Base-by-base conservation (phyloP, 2,888 invertebrate genomes). In the Phrixothrix hirtus region DNA sequence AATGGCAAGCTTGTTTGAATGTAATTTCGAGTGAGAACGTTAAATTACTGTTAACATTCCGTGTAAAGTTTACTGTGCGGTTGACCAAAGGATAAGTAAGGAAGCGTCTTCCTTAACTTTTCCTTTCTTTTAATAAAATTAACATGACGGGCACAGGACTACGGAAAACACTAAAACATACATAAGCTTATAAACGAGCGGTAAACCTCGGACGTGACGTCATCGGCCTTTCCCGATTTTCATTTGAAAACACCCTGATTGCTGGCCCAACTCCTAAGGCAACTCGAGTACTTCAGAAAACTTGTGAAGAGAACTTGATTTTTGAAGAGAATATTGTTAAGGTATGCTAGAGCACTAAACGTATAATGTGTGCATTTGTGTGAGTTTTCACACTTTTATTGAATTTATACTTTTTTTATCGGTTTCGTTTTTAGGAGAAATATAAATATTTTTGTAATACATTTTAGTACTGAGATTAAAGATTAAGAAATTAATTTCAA, bases 131-230 rank as follows among this genome's bases (percentile, higher is more conserved):
- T 38, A 25, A 12, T 12, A 16, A 39, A 31, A 47, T 47, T 47
- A 47, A 47, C 47, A 38, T 47, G 47, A 47, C 31, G 25, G 12
- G 32, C n/a, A 26, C 27, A 38, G 38, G 39, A 13, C 31, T 13
- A 29, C 32, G 37, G 34, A 48, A 43, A 31, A 16, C 25, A 5
- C 3, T 41, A 39, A 39, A 45, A 51, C 51, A 45, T 35, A 47
- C 52, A 46, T 52, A 47, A 52, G 46, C 42, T 52, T 46, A 46
- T 47, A 52, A 52, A 52, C 46, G 52, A 42, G 46, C 46, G 42
- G 46, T 52, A 46, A 52, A 52, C 38, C 46, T 30, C 37, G 52
- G 41, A 52, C 53, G 54, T 57, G 57, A 57, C 48, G 54, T 54
- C 54, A 57, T 53, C 50, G 50, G 44, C 35, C 41, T 31, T 51